Conservation (phyloP, 2,113 vertebrate genomes). For the Brachypodius melanocephalos region DNA sequence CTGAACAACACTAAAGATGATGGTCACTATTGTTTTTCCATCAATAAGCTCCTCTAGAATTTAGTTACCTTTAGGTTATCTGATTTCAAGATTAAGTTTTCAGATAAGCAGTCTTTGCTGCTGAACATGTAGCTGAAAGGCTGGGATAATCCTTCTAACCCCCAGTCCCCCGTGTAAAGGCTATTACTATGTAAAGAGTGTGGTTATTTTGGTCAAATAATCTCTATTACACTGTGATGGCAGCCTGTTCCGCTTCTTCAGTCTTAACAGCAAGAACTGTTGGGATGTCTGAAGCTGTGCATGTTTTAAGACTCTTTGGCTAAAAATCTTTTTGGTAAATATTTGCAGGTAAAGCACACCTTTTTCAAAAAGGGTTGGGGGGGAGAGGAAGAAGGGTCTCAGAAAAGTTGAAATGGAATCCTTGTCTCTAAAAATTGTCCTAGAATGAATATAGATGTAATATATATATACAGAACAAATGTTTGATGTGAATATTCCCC, state of each 20-base stretch:
- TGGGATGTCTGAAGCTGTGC: not conserved
- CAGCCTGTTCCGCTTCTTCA: not conserved
- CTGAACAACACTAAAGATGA: not conserved
- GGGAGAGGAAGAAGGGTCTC: not conserved
- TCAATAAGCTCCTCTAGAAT: not conserved
- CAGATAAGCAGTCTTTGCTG: not conserved
- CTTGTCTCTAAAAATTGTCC: not conserved
- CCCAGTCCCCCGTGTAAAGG: not conserved
- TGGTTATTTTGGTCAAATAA: not conserved
- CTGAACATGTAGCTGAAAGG: not conserved
- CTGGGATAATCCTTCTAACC: not conserved
- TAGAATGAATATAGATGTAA: not conserved
- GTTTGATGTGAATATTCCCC: not conserved
- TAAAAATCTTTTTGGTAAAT: not conserved
- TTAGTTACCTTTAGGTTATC: constrained; percentile 3
- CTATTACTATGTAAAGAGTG: not conserved
- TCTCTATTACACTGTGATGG: not conserved
- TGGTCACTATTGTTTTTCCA: not conserved
- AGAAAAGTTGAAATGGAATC: not conserved
- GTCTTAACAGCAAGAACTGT: not conserved
- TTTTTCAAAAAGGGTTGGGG: not conserved
- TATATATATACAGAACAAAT: not conserved
- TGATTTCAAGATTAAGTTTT: constrained; percentile 38
- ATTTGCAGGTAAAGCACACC: not conserved
- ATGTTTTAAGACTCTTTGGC: not conserved